Conservation (phyloP, 1,140 invertebrate genomes). For the Cydia splendana region DNA sequence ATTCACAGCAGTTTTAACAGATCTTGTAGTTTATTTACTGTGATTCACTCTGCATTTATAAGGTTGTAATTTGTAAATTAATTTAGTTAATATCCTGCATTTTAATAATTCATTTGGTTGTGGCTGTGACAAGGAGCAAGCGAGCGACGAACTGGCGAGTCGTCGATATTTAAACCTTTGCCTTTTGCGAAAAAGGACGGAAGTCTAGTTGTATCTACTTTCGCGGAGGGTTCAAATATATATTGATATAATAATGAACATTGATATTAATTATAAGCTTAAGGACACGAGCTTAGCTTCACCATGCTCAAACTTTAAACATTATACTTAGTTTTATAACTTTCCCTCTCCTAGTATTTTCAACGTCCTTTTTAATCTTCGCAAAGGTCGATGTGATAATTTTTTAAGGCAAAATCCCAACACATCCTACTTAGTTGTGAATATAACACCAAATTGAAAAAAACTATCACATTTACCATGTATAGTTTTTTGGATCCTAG, state of each 20-base stretch:
- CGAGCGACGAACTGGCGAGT: not conserved
- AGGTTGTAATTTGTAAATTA: conserved; percentile 17
- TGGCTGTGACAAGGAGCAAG: conserved; percentile 41
- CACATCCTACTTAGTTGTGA: not conserved
- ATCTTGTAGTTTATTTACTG: conserved; percentile 24
- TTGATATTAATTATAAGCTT: conserved; percentile 51
- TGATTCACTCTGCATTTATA: conserved; percentile 14
- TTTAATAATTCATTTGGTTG: conserved; percentile 38
- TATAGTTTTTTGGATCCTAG: conserved; percentile 23
- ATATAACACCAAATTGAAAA: conserved; percentile 1
- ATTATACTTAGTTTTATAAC: conserved; percentile 40
- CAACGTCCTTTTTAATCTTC: conserved; percentile 26
- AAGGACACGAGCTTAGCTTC: conserved; percentile 55
- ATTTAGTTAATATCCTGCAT: conserved; percentile 9
- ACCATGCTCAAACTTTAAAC: conserved; percentile 49
- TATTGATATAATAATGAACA: conserved; percentile 46
- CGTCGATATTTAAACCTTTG: conserved; percentile 9
- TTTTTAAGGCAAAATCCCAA: not conserved
- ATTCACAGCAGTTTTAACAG: conserved; percentile 1
- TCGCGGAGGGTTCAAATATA: conserved; percentile 34
- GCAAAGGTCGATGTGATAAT: conserved; percentile 17
- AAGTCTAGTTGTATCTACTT: not conserved
- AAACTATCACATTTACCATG: conserved; percentile 14
- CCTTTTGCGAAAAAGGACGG: conserved; percentile 9
- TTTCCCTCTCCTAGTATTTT: conserved; percentile 44